These are phyloP conservation scores for Hypena proboscidalis DNA, from an alignment of 2,888 invertebrate species.

Conservation along the genomic window DNA sequence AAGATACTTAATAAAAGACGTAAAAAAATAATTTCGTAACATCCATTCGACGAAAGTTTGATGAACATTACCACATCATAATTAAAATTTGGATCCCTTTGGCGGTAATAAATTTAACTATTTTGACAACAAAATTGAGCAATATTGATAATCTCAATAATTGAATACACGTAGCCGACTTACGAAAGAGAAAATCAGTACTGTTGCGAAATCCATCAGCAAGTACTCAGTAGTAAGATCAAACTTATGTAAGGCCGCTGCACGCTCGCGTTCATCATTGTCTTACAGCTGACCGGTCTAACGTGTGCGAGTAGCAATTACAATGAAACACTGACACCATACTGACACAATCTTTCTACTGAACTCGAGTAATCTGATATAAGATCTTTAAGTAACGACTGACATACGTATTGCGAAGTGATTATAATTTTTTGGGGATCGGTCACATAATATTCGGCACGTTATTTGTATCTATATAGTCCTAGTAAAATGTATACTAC, in stretches of 20 bases:
- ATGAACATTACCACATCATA: too few relatives aligned
- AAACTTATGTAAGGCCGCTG: constrained; percentile 58
- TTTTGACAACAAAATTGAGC: too few relatives aligned
- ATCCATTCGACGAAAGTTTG: too few relatives aligned
- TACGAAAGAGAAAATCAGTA: constrained; percentile 35
- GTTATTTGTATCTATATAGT: constrained; percentile 43
- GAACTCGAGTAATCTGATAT: constrained; percentile 13
- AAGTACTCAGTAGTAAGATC: constrained; percentile 44
- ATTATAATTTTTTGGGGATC: constrained; percentile 5
- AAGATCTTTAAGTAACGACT: constrained; percentile 20
- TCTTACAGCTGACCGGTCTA: constrained; percentile 52
- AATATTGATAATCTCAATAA: constrained; percentile 22
- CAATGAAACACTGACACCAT: constrained; percentile 37
- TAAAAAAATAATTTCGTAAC: too few relatives aligned
- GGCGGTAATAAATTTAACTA: too few relatives aligned
- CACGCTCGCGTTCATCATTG: constrained; percentile 50
- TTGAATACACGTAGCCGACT: constrained; percentile 25
- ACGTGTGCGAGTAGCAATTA: constrained; percentile 43
- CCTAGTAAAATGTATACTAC: too few relatives aligned
- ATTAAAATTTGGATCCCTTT: too few relatives aligned
- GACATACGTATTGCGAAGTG: constrained; percentile 21
- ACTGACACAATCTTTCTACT: constrained; percentile 31
- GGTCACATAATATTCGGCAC: background rate
- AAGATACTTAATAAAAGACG: too few relatives aligned
- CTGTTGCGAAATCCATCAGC: constrained; percentile 45